These are phyloP conservation scores for Drosophila asahinai DNA, from an alignment of 1,140 invertebrate species.

Conservation along the genomic window DNA sequence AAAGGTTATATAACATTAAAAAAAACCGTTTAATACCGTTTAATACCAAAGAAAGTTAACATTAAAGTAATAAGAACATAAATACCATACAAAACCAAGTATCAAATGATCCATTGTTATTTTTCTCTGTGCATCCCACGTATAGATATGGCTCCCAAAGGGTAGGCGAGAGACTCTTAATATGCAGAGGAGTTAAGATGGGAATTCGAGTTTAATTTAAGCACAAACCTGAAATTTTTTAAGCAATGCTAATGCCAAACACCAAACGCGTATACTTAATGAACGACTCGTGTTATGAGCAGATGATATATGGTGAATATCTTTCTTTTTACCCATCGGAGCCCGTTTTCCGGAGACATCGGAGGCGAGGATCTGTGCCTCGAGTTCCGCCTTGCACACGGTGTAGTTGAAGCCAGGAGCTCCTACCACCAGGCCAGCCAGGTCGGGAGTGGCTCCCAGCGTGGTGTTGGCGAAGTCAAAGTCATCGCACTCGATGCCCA, in stretches of 20 bases:
- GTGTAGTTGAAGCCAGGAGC: conserved; percentile 69
- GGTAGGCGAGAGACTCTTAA: conserved; percentile 25
- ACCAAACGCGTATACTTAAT: conserved; percentile 37
- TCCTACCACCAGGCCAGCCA: conserved; percentile 32
- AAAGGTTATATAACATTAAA: too few species aligned
- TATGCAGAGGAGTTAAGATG: conserved; percentile 44
- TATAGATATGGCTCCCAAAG: conserved; percentile 5
- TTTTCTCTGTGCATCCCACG: conserved; percentile 4
- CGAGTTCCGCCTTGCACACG: conserved; percentile 85
- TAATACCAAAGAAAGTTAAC: background rate
- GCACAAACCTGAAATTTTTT: conserved; percentile 54
- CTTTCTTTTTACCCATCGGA: conserved; percentile 68
- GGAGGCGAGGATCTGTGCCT: conserved; percentile 87
- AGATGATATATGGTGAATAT: conserved; percentile 27
- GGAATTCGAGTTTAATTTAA: conserved; percentile 55
- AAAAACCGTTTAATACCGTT: too few species aligned
- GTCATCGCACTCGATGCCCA: conserved; percentile 77
- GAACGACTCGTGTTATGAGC: conserved; percentile 35
- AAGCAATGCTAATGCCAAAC: conserved; percentile 34
- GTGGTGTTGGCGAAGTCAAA: conserved; percentile 83
- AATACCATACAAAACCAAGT: background rate
- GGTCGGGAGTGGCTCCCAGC: conserved; percentile 42
- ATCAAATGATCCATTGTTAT: background rate
- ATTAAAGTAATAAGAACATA: background rate
- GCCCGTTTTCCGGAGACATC: conserved; percentile 86